phyloP scores from a whole-genome alignment of 2,797 vertebrate genomes.

The Lithobates pipiens region DNA sequence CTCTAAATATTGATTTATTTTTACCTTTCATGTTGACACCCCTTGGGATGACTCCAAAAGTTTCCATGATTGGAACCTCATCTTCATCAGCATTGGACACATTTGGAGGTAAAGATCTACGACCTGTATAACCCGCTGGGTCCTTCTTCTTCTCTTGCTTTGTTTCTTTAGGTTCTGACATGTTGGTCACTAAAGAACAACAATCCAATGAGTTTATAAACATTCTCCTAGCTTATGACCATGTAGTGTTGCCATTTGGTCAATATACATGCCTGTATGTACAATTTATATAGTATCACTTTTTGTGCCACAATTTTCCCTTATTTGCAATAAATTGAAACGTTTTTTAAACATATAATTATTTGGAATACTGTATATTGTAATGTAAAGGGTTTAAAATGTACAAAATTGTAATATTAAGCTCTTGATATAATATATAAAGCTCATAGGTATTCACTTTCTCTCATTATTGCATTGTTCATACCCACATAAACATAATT shows the following conservation, averaged over 20 bases:
- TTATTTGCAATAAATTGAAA: too few species aligned
- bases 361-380: too few species aligned
- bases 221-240: not conserved
- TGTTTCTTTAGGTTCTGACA: conserved; percentile 66
- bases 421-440: too few species aligned
- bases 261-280: not conserved
- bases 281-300: not conserved
- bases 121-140: conserved; percentile 76
- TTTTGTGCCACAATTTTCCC: too few species aligned
- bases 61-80: conserved; percentile 82
- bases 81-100: conserved; percentile 81
- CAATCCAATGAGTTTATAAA: not conserved
- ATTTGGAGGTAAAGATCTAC: conserved; percentile 76
- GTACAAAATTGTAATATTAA: too few species aligned
- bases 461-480: too few species aligned
- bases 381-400: too few species aligned
- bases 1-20: not conserved
- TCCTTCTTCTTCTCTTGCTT: conserved; percentile 64
- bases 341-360: too few species aligned
- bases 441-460: too few species aligned
- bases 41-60: conserved; percentile 78
- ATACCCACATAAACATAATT: too few species aligned
- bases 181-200: conserved; percentile 34
- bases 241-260: not conserved
- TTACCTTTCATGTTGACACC: conserved; percentile 84